Base-by-base conservation (phyloP, 1,140 invertebrate genomes). In the Aplysia californica region DNA sequence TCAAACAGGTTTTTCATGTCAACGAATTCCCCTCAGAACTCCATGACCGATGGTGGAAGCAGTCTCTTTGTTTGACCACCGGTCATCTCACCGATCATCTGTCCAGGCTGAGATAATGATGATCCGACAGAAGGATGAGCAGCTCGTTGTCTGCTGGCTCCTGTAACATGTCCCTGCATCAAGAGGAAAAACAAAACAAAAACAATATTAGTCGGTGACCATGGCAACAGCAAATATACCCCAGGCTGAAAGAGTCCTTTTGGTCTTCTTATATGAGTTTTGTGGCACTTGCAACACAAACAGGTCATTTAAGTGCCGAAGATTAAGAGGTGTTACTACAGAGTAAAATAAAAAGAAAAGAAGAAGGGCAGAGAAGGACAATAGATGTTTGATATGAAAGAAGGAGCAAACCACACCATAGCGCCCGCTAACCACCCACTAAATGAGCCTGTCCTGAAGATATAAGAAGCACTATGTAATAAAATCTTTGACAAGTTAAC, bases 91-190 rank as follows among this genome's bases (percentile, higher is more conserved):
- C 35, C 39, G 59, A 66, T 76, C 56, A 78, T 39, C 73, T 77
- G 36, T 76, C 72, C 56, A 82, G 56, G 3, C 56, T n/a, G 0
- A 82, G 78, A 50, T 79, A 78, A 3, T 71, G 56, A 55, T 83
- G 82, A 3, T 67, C 15, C 18, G 39, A 55, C 35, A 83, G 61
- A 20, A 78, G 71, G 36, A 74, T 41, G 21, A 83, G 59, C 4
- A 83, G 74, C 44, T 83, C 82, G 50, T 67, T 78, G 18, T 83
- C 80, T 5, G 50, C 69, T 41, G 82, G 82, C 55, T 83, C 82
- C 23, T 81, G 59, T 20, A 83, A 55, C 68, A 72, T 36, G 33
- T 71, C 79, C 59, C 82, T 83, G 78, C 18, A n/a, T n/a, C n/a
- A n/a, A n/a, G n/a, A n/a, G n/a, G n/a, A n/a, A n/a, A n/a, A 74